Evolutionary conservation across 2,797 vertebrate species (phyloP).

Genomic region (Bradypodion pumilum): DNA sequence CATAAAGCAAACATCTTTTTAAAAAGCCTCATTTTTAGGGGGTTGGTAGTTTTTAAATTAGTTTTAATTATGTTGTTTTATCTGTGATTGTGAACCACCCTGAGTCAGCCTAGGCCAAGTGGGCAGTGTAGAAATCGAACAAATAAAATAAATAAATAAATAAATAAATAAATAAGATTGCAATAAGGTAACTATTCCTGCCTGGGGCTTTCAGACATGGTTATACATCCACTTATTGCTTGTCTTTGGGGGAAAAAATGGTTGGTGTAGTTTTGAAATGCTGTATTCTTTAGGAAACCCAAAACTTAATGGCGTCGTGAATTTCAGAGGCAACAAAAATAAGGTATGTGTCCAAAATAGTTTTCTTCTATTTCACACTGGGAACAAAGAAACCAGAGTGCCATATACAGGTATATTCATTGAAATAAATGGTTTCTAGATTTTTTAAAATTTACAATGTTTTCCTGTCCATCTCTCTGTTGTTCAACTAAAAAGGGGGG

Average conservation of each 20-base stretch:
- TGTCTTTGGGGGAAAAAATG: slow-evolving; percentile 77
- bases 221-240: slow-evolving; percentile 74
- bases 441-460: too few relatives aligned
- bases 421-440: too few relatives aligned
- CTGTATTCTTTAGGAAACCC: slow-evolving; percentile 62
- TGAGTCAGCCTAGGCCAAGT: too few relatives aligned
- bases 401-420: too few relatives aligned
- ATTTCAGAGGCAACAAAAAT: slow-evolving; percentile 77
- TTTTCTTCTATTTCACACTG: slow-evolving; percentile 46
- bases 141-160: too few relatives aligned
- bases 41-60: too few relatives aligned
- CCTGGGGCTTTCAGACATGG: slow-evolving; percentile 71
- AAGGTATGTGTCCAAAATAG: slow-evolving; percentile 67
- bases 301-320: slow-evolving; percentile 75
- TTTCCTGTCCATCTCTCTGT: too few relatives aligned
- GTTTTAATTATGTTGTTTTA: too few relatives aligned
- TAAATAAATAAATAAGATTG: slow-evolving; percentile 63
- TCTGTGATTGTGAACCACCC: too few relatives aligned
- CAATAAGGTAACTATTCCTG: slow-evolving; percentile 71
- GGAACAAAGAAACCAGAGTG: slow-evolving; percentile 64
- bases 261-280: slow-evolving; percentile 76
- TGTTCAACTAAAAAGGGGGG: too few relatives aligned
- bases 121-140: too few relatives aligned
- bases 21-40: slow-evolving; percentile 69
- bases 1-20: slow-evolving; percentile 69